Evolutionary conservation across 2,113 vertebrate species (phyloP).

Genomic region (Haliaeetus leucogaster): DNA sequence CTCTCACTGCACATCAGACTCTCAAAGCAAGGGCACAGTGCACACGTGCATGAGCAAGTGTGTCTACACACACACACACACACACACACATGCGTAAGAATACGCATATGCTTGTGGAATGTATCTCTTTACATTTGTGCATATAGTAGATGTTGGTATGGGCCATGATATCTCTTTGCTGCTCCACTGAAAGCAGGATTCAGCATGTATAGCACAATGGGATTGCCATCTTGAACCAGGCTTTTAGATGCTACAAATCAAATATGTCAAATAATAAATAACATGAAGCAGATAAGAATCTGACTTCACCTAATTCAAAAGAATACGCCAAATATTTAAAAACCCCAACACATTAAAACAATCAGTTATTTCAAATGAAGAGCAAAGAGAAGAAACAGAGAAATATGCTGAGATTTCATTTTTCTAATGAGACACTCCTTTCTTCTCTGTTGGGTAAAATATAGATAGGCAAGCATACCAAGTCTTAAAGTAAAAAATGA

Average conservation of each 20-base stretch:
- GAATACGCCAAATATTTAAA: not conserved
- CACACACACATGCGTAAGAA: rapidly evolving
- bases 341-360: not conserved
- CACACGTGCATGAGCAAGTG: not conserved
- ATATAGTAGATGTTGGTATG: not conserved
- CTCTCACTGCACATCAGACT: conserved; percentile 1
- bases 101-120: not conserved
- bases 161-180: not conserved
- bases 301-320: not conserved
- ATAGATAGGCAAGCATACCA: not conserved
- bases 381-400: not conserved
- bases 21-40: not conserved
- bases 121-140: not conserved
- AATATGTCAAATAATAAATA: not conserved
- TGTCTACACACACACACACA: rapidly evolving
- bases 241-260: not conserved
- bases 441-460: not conserved
- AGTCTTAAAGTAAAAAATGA: not conserved
- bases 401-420: not conserved
- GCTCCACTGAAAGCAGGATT: not conserved
- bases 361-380: not conserved
- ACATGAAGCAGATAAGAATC: not conserved
- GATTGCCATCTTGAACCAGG: not conserved
- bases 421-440: not conserved
- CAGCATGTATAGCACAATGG: not conserved